Conservation (phyloP, 2,797 vertebrate species). For the Lacerta viridis region DNA sequence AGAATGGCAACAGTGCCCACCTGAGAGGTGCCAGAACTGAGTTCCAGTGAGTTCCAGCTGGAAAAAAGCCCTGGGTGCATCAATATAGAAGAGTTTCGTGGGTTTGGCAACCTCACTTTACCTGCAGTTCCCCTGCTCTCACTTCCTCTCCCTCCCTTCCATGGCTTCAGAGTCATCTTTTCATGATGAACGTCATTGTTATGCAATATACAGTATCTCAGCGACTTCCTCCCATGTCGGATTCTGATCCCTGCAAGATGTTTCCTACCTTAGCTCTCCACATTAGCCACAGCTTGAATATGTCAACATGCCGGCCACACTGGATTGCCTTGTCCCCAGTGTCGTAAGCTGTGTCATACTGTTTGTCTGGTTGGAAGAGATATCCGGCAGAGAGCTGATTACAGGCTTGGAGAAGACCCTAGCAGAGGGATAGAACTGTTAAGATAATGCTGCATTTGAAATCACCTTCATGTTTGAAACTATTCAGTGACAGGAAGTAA, state of each 20-base stretch:
- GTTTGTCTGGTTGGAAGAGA: conserved; percentile 85
- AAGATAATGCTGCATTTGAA: background rate
- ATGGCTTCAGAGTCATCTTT: background rate
- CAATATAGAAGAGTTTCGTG: background rate
- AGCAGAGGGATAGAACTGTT: background rate
- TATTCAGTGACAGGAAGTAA: background rate
- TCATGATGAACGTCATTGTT: background rate
- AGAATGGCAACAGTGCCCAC: too few relatives aligned
- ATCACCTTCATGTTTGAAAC: background rate
- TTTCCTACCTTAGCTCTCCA: conserved; percentile 83
- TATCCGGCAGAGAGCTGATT: conserved; percentile 80
- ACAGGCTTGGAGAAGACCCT: conserved; percentile 81
- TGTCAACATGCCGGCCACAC: conserved; percentile 78
- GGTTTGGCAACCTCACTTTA: background rate
- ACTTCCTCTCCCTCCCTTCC: too few relatives aligned
- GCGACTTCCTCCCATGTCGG: background rate
- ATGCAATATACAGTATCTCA: background rate
- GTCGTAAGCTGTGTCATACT: conserved; percentile 80
- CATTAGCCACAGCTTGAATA: conserved; percentile 86
- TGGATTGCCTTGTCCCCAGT: conserved; percentile 84
- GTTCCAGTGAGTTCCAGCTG: too few relatives aligned
- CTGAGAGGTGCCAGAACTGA: too few relatives aligned
- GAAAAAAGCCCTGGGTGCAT: too few relatives aligned
- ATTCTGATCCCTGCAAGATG: background rate
- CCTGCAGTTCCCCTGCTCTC: background rate